A percentile compares a stretch with the other conserved stretches of the same genome.
phyloP scores from a whole-genome alignment of 2,797 vertebrate species.

The Coranthus polyacanthus region DNA sequence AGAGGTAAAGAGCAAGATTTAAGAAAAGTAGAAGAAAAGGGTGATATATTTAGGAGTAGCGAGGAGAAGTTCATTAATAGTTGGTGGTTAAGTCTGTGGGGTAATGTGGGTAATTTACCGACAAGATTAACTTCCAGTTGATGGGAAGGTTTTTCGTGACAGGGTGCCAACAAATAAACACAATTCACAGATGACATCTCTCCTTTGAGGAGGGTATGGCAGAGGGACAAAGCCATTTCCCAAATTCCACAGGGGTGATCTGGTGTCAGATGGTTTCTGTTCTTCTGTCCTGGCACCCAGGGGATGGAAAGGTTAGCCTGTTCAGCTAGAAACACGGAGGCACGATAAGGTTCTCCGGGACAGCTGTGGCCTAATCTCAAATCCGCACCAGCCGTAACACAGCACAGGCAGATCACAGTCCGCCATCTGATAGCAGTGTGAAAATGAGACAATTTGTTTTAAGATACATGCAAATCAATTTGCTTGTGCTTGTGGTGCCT shows the following conservation, averaged over 20 bases:
- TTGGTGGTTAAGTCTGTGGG: slow-evolving; percentile 49
- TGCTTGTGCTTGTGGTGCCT: slow-evolving; percentile 20
- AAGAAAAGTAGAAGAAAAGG: slow-evolving; percentile 4
- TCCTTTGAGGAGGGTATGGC: slow-evolving; percentile 48
- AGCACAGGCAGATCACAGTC: slow-evolving; percentile 63
- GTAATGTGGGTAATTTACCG: slow-evolving; percentile 80
- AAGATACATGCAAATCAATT: slow-evolving; percentile 67
- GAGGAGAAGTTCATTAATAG: slow-evolving; percentile 73
- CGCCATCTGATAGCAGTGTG: slow-evolving; percentile 79
- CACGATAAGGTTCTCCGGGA: slow-evolving; percentile 72
- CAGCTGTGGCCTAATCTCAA: slow-evolving; percentile 82
- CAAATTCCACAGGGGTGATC: slow-evolving; percentile 79
- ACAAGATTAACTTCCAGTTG: slow-evolving; percentile 95
- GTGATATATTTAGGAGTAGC: slow-evolving; percentile 24
- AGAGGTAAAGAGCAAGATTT: not conserved
- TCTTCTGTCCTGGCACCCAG: slow-evolving; percentile 54
- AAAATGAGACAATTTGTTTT: slow-evolving; percentile 75
- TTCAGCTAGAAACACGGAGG: slow-evolving; percentile 76
- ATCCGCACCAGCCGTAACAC: slow-evolving; percentile 72
- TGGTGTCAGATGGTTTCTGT: slow-evolving; percentile 80
- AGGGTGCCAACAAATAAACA: slow-evolving; percentile 97
- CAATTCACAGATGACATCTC: slow-evolving; percentile 90
- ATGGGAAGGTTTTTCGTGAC: slow-evolving; percentile 92
- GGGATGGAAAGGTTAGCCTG: slow-evolving; percentile 79
- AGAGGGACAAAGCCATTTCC: slow-evolving; percentile 77